Percentiles rank a stretch among this genome's conserved stretches.
Evolutionary conservation across 2,113 vertebrate genomes (phyloP).

Genomic region (Oncorhynchus tshawytscha): DNA sequence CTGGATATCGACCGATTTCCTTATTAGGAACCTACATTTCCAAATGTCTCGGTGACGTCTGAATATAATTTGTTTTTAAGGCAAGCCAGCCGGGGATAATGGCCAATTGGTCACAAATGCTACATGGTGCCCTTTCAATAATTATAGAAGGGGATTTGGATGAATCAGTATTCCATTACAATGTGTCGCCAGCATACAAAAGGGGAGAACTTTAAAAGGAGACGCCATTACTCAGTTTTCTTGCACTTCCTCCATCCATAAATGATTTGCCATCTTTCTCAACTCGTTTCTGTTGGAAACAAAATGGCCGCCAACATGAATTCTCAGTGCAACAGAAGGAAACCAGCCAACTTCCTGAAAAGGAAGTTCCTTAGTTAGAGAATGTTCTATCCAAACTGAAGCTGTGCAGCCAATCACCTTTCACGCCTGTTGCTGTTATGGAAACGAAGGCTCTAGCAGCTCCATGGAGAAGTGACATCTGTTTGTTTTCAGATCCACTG

Average conservation of each 20-base stretch:
- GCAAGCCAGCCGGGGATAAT: slow-evolving; percentile 12
- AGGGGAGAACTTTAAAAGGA: background rate
- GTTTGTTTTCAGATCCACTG: slow-evolving; percentile 31
- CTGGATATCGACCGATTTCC: slow-evolving; percentile 15
- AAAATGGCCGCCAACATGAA: background rate
- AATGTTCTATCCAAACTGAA: background rate
- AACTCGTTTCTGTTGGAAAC: background rate
- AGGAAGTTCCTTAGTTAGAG: background rate
- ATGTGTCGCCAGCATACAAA: slow-evolving; percentile 27
- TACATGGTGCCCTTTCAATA: slow-evolving; percentile 47
- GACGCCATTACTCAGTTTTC: background rate
- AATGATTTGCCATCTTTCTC: background rate
- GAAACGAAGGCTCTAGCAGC: slow-evolving; percentile 1
- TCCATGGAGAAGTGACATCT: background rate
- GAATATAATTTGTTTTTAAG: slow-evolving; percentile 26
- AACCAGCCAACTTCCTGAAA: background rate
- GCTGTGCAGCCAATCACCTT: background rate
- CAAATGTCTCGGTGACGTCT: slow-evolving; percentile 24
- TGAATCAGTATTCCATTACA: slow-evolving; percentile 45
- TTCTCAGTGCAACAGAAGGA: background rate
- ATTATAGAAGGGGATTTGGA: slow-evolving; percentile 48
- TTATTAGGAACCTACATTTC: background rate
- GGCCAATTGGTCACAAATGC: slow-evolving; percentile 35
- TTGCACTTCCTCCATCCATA: background rate
- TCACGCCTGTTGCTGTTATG: background rate